Conservation (phyloP, 2,113 vertebrate genomes). For the Cyprichromis sp. region DNA sequence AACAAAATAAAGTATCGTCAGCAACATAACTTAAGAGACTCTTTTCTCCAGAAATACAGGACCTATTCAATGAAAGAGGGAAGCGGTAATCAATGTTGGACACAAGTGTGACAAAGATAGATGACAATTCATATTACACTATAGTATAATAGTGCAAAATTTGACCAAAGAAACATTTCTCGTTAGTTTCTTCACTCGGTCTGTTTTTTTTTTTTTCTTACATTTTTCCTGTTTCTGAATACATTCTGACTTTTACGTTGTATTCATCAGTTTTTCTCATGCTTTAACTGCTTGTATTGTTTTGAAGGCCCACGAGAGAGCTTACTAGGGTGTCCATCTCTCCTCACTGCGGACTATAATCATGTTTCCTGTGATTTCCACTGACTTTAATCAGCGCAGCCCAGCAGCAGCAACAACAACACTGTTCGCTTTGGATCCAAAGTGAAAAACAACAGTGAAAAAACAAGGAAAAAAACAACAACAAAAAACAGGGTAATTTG, state of each 20-base stretch:
- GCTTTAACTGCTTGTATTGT: background rate
- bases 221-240: background rate
- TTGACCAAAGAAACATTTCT: background rate
- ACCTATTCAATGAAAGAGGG: background rate
- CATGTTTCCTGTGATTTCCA: slow-evolving; percentile 29
- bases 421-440: background rate
- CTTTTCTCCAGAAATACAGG: background rate
- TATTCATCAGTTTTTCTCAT: background rate
- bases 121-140: background rate
- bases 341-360: background rate
- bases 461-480: background rate
- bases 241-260: background rate
- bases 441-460: background rate
- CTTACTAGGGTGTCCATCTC: background rate
- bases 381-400: slow-evolving; percentile 2
- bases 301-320: background rate
- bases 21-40: background rate
- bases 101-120: background rate
- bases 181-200: background rate
- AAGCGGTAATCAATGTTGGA: background rate
- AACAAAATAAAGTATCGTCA: background rate
- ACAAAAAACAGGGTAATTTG: background rate
- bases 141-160: background rate
- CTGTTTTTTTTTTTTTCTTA: background rate
- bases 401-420: background rate